Conservation (phyloP, 1,140 invertebrate genomes). For the Araneus ventricosus region DNA sequence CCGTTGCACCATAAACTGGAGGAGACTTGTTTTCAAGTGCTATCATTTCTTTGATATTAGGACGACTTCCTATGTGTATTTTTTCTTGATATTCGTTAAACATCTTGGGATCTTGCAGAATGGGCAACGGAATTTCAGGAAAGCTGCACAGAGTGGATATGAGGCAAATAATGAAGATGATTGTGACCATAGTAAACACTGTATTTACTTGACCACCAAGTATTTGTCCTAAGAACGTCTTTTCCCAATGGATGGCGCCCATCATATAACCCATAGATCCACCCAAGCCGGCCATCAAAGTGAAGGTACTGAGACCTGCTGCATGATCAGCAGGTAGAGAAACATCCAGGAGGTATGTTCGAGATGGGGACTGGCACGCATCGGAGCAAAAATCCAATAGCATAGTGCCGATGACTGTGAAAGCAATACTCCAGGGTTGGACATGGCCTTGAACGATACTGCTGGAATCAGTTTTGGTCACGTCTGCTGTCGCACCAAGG, state of each 20-base stretch:
- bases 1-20: conserved; percentile 30
- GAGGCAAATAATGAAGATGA: conserved; percentile 92
- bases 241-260: conserved; percentile 96
- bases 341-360: conserved; percentile 95
- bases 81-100: conserved; percentile 79
- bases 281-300: conserved; percentile 96
- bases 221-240: conserved; percentile 87
- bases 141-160: conserved; percentile 91
- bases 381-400: conserved; percentile 97
- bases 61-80: background rate
- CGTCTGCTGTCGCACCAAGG: background rate
- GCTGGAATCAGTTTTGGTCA: background rate
- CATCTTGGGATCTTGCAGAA: conserved; percentile 79
- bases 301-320: conserved; percentile 95
- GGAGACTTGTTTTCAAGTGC: background rate
- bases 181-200: conserved; percentile 92
- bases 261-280: conserved; percentile 96
- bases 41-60: background rate
- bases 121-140: conserved; percentile 89
- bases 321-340: conserved; percentile 96
- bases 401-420: conserved; percentile 95
- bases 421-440: conserved; percentile 92
- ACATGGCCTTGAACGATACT: background rate
- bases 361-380: conserved; percentile 95
- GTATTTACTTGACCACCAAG: conserved; percentile 93